Evolutionary conservation across 2,797 vertebrate genomes (phyloP), one percentile per base, ranked within the genome.

Genomic region (Tragopan temminckii): DNA sequence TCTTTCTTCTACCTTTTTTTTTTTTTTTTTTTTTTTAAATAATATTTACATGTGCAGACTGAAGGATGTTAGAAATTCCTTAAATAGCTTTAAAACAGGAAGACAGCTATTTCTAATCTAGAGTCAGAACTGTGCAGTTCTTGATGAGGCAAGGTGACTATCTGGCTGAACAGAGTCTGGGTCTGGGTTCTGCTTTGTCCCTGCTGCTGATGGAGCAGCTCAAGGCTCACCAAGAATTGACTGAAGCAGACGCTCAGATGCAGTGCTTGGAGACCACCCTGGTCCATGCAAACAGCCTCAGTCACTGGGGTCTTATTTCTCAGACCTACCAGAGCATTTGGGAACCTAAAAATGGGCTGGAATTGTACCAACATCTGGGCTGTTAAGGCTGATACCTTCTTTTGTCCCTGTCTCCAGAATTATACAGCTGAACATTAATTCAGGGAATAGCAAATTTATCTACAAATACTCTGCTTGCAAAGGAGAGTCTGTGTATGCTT

Each of bases 211-310:
- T 38, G 46, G 43, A 79, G 14, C 9, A 31, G 31, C 11, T 5
- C 36, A 80, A 75, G 7, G 5, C 10, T 77, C 77, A 40, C 23
- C 11, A 62, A 55, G 62, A 58, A 35, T 33, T 33, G 35, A 40
- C 15, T 31, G 8, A 52, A 13, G 14, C 38, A 91, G 38, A n/a
- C 45, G 21, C 13, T 33, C 9, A 2, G 7, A n/a, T 77, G 33
- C 5, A 11, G 27, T 16, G 20, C 25, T 70, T 31, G 20, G 9
- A 58, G 45, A 3, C 0, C 1, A 10, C 1, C 0, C 5, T 3
- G 25, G 19, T 27, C 35, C 13, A 8, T 1, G 9, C 15, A 69
- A 64, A 71, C 5, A 12, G 4, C 35, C 48, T 62, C n/a, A n/a
- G 27, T 10, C 42, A 33, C 16, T 72, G n/a, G 7, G 25, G 25